Base-by-base conservation (phyloP, 30 jellyfish, hydroid and myxozoan species). In the Rhopilema esculentum region DNA sequence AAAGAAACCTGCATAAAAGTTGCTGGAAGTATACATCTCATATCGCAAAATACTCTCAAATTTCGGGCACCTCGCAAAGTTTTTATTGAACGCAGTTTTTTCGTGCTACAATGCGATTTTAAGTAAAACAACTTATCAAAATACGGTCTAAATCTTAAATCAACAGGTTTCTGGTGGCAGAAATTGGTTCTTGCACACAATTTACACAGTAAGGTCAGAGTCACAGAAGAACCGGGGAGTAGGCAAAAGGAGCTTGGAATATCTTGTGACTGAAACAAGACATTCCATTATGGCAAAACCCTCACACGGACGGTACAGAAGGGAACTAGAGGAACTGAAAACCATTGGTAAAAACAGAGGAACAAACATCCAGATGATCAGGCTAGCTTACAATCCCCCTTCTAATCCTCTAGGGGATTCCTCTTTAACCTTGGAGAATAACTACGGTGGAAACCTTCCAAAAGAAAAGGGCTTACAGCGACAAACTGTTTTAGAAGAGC, bases 131-230 rank as follows among this genome's bases (percentile, higher is more conserved):
- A n/a, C n/a, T n/a, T n/a, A n/a, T n/a, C n/a, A n/a, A n/a, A n/a
- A n/a, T n/a, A 21, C 32, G 49, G 24, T 86, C 27, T 70, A 52
- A n/a, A n/a, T n/a, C n/a, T n/a, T n/a, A n/a, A 28, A 52, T 25
- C 40, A 49, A n/a, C 53, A 93, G 98, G 98, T 89, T 28, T 88
- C 97, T 48, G 91, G 93, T 69, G 98, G 97, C 0, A 92, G 96
- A 28, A 95, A 79, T 82, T 95, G 99, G 99, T 95, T 85, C 84
- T 71, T 95, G 63, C 99, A 95, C 69, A 97, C 95, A 4, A 85
- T 95, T 26, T 95, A 95, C 91, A 81, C 97, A 0, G 92, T 95
- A 68, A 85, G 96, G 12, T 81, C 97, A 8, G 86, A 91, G 49
- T 78, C 92, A 22, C 92, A 84, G 81, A 87, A 77, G 71, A 95